A percentile compares a stretch with the other conserved stretches of the same genome.
These are phyloP conservation scores for Astropecten irregularis DNA, from an alignment of 53 echinoderm and acorn worm genomes.

Conservation along the genomic window DNA sequence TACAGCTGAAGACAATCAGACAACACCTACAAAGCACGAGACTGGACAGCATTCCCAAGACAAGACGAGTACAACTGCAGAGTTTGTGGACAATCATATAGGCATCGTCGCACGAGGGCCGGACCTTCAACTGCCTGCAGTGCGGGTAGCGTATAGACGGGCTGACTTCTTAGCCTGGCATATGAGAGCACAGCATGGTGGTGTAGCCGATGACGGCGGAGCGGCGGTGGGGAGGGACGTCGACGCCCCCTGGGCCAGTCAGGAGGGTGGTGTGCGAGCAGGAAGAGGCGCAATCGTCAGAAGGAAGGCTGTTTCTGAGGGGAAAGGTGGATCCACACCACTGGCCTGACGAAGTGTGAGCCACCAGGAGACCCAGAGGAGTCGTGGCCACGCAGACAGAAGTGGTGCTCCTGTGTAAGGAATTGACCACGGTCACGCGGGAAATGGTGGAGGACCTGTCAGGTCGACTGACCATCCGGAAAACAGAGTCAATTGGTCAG, in stretches of 20 bases:
- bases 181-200: neutral
- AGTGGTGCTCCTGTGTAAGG: neutral
- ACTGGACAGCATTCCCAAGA: neutral
- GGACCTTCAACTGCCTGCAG: neutral
- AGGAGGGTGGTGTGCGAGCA: neutral
- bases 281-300: neutral
- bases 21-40: neutral
- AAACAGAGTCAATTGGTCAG: neutral
- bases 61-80: neutral
- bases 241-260: neutral
- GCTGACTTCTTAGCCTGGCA: neutral
- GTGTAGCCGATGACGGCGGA: neutral
- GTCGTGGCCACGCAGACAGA: neutral
- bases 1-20: neutral
- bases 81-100: neutral
- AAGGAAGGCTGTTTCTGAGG: neutral
- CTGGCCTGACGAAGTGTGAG: neutral
- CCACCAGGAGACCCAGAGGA: neutral
- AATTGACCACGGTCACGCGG: neutral
- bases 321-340: neutral
- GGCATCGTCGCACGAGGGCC: neutral
- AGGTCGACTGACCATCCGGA: neutral
- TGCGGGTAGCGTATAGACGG: neutral
- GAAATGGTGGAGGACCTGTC: neutral
- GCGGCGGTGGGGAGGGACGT: neutral